Conservation (phyloP, 2,113 vertebrate species). For the Aptenodytes patagonicus region DNA sequence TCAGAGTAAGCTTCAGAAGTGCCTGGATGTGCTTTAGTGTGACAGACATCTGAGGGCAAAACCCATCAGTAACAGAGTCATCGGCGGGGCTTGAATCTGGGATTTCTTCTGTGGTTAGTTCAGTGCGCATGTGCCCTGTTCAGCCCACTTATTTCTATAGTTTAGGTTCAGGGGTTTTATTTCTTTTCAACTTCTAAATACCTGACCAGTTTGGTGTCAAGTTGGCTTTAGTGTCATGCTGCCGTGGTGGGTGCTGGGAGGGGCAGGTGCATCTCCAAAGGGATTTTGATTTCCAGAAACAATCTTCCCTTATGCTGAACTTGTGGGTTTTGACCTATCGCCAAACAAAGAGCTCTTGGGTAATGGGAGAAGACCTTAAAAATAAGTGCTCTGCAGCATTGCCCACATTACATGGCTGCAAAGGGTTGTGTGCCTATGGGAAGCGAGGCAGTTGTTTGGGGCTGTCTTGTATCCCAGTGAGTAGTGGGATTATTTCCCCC, state of each 20-base stretch:
- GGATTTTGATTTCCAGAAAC: neutral
- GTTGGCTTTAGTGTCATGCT: neutral
- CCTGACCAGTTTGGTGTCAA: neutral
- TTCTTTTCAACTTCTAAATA: neutral
- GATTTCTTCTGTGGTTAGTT: neutral
- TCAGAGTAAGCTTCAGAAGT: neutral
- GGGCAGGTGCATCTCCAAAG: neutral
- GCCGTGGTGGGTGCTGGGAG: neutral
- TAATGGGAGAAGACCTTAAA: neutral
- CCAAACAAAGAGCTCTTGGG: neutral
- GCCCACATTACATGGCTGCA: rapidly evolving
- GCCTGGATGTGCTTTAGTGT: neutral
- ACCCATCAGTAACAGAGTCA: neutral
- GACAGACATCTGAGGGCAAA: neutral
- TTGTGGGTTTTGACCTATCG: neutral
- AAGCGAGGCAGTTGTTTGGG: rapidly evolving
- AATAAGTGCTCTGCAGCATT: neutral
- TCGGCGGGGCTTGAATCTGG: neutral
- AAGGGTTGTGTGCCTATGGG: neutral
- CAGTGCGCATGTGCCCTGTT: neutral
- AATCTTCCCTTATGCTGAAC: neutral
- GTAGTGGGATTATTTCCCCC: neutral
- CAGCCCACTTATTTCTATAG: neutral
- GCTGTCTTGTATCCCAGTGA: neutral
- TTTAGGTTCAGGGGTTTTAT: neutral